These are phyloP conservation scores for Cathartes aura DNA, from an alignment of 2,113 vertebrate genomes.

Conservation along the genomic window DNA sequence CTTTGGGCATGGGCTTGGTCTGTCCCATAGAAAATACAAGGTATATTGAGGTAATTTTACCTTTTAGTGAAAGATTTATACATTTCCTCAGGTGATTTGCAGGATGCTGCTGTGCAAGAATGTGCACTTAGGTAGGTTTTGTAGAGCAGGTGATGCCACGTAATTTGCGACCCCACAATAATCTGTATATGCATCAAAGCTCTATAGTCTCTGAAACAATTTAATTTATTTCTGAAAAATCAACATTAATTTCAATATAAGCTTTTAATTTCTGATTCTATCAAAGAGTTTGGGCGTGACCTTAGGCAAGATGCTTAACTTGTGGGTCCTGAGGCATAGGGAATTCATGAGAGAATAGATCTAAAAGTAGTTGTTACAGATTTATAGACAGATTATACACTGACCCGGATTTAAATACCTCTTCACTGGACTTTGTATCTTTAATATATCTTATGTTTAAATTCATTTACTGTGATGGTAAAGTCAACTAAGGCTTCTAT, in stretches of 20 bases:
- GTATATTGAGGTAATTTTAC: background rate
- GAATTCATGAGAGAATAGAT: background rate
- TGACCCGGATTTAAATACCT: background rate
- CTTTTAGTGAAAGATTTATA: background rate
- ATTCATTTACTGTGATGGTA: background rate
- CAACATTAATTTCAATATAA: background rate
- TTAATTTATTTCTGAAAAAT: background rate
- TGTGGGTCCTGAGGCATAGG: background rate
- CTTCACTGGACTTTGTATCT: background rate
- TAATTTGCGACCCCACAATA: background rate
- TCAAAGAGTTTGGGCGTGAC: background rate
- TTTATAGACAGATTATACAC: background rate
- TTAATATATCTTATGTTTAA: background rate
- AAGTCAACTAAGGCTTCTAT: background rate
- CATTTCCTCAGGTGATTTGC: background rate
- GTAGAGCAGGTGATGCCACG: background rate
- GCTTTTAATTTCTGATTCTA: background rate
- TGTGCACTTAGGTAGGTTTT: background rate
- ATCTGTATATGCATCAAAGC: background rate
- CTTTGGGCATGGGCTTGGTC: background rate
- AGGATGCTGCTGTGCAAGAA: background rate
- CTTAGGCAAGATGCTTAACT: background rate
- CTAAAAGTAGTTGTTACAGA: background rate
- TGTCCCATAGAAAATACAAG: background rate
- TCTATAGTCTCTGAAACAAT: background rate